Conservation (phyloP, 1,140 invertebrate species). For the Linepithema humile region DNA sequence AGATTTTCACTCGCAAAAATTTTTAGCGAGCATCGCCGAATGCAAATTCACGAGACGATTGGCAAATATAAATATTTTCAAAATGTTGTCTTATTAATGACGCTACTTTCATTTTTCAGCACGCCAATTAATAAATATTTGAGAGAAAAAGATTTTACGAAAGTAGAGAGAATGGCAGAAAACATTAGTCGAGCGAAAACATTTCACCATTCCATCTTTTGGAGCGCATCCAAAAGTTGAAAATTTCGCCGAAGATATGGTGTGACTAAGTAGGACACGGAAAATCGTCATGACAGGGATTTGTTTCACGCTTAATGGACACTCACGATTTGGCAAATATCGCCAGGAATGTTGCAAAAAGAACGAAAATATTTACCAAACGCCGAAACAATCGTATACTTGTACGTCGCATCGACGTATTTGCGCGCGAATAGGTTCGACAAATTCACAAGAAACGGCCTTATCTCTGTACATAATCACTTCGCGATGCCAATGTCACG, state of each 20-base stretch:
- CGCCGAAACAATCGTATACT: neutral
- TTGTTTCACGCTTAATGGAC: neutral
- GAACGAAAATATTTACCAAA: neutral
- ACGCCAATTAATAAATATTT: neutral
- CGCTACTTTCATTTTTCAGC: neutral
- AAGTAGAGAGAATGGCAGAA: neutral
- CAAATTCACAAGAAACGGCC: neutral
- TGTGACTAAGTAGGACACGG: neutral
- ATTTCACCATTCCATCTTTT: neutral
- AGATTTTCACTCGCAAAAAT: neutral
- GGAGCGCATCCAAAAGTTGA: neutral
- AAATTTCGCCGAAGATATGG: conserved; percentile 3
- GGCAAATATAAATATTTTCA: neutral
- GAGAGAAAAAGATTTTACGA: neutral
- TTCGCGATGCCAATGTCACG: neutral
- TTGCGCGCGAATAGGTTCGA: neutral
- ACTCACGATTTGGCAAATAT: conserved; percentile 19
- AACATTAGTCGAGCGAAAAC: neutral
- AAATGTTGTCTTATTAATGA: neutral
- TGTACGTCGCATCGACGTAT: neutral
- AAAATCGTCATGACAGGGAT: neutral
- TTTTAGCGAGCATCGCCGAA: neutral
- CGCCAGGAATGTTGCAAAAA: neutral
- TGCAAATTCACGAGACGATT: conserved; percentile 3
- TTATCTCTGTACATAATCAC: neutral